Base-by-base conservation (phyloP, 2,888 invertebrate species). In the Teinopalpus imperialis region DNA sequence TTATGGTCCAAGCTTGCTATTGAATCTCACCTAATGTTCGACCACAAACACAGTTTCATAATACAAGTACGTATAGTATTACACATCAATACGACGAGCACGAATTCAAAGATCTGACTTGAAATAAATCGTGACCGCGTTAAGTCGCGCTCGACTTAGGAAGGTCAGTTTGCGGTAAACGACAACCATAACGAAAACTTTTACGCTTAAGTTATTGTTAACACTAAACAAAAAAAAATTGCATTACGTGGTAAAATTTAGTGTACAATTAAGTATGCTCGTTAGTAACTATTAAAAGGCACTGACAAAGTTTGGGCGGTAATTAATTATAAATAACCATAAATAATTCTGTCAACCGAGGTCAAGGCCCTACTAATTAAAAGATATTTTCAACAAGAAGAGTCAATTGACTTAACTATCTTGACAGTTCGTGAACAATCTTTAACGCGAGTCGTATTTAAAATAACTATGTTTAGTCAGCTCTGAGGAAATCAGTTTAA, bases 341-440 rank as follows among this genome's bases (percentile, higher is more conserved):
- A 46, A 34, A 46, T 41, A 46, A 46, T 46, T 29, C 46, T 41
- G 46, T 30, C 40, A 34, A 29, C 13, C 32, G 34, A 7, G 46
- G 21, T 46, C 46, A 46, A 46, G 46, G 46, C 34, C 21, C 34
- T 35, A 40, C 32, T 46, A 46, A 46, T 46, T 46, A 46, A 46
- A 29, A 46, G 29, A 23, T 46, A 46, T 46, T 35, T 40, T 29
- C 26, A 23, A 40, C 29, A 29, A 21, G 39, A 45, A 32, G 32
- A 18, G 46, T 46, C 46, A 46, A 46, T 46, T 46, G 46, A 46
- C 40, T 41, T 46, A 40, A 46, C 40, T 35, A 46, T 40, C 27
- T 40, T 46, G 46, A 46, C 46, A 41, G 27, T 46, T 40, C 14
- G 13, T 44, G 32, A 45, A 32, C 39, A 39, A 45, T 32, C 39